These are phyloP conservation scores for Channa argus DNA, from an alignment of 2,113 vertebrate genomes.

Conservation along the genomic window DNA sequence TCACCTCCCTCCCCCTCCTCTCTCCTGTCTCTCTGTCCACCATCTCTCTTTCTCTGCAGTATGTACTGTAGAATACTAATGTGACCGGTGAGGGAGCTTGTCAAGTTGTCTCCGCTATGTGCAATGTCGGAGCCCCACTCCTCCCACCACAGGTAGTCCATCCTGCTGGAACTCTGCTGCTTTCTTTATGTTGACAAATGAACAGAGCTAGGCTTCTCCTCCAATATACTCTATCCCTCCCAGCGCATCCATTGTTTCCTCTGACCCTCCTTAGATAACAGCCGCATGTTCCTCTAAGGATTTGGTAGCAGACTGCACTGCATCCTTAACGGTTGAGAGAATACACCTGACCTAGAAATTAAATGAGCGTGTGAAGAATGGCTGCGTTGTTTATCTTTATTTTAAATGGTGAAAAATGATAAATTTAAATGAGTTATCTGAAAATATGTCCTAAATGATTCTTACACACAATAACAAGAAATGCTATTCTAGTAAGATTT, in stretches of 20 bases:
- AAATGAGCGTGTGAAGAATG: slow-evolving; percentile 18
- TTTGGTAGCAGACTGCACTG: slow-evolving; percentile 35
- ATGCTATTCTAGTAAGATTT: too few relatives aligned
- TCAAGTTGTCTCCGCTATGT: slow-evolving; percentile 81
- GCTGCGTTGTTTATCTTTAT: background rate
- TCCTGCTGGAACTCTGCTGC: slow-evolving; percentile 80
- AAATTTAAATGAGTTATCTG: background rate
- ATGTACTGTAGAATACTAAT: slow-evolving; percentile 82
- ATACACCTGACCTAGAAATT: slow-evolving; percentile 46
- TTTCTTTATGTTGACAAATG: slow-evolving; percentile 88
- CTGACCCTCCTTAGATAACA: slow-evolving; percentile 55
- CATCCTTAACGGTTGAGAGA: slow-evolving; percentile 17
- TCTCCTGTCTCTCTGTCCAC: slow-evolving; percentile 38
- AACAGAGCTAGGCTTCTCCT: slow-evolving; percentile 71
- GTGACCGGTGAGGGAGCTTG: slow-evolving; percentile 79
- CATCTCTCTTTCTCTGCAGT: slow-evolving; percentile 60
- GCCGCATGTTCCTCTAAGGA: slow-evolving; percentile 29
- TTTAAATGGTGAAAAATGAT: background rate
- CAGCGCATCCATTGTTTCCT: slow-evolving; percentile 55
- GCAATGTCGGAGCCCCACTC: slow-evolving; percentile 76
- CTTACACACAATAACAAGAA: too few relatives aligned
- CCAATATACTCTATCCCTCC: slow-evolving; percentile 44
- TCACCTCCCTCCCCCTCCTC: slow-evolving; percentile 24
- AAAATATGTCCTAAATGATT: too few relatives aligned
- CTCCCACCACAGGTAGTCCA: slow-evolving; percentile 83